A percentile compares a stretch with the other conserved stretches of the same genome.
Conservation (phyloP, 2,113 vertebrate genomes). For the Petrocephalus zakoni region DNA sequence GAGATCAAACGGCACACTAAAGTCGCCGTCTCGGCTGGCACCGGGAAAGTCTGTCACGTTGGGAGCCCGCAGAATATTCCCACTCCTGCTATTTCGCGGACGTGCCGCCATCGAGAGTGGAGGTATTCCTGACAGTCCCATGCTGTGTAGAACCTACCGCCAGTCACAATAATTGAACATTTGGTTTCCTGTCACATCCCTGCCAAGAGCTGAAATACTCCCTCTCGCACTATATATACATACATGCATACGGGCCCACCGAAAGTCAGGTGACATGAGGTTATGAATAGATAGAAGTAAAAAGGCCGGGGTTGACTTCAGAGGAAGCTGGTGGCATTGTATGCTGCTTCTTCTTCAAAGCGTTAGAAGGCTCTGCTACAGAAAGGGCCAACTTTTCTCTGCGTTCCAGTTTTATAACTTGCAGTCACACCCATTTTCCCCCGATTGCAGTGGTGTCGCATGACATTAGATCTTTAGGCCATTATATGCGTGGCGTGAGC, state of each 20-base stretch:
- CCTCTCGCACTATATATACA: neutral
- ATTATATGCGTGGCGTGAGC: neutral
- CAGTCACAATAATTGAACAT: constrained; percentile 23
- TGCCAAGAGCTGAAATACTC: neutral
- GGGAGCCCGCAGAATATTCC: neutral
- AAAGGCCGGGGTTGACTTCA: neutral
- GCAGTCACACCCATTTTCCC: neutral
- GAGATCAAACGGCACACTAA: constrained; percentile 38
- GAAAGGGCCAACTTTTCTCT: neutral
- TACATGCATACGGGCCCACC: neutral
- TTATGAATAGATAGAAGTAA: neutral
- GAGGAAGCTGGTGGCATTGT: neutral
- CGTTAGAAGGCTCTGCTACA: neutral
- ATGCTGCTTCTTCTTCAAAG: neutral
- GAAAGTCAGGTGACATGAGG: neutral
- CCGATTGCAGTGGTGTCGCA: neutral
- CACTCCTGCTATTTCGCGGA: neutral
- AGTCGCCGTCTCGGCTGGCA: constrained; percentile 27
- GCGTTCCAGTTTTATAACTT: neutral
- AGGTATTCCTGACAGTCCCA: constrained; percentile 1
- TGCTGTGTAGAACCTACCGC: constrained; percentile 32
- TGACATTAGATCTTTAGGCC: neutral
- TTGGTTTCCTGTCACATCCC: neutral
- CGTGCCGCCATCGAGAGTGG: neutral
- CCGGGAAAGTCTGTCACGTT: neutral